phyloP scores from a whole-genome alignment of 1,140 invertebrate species.

The Bombus huntii region DNA sequence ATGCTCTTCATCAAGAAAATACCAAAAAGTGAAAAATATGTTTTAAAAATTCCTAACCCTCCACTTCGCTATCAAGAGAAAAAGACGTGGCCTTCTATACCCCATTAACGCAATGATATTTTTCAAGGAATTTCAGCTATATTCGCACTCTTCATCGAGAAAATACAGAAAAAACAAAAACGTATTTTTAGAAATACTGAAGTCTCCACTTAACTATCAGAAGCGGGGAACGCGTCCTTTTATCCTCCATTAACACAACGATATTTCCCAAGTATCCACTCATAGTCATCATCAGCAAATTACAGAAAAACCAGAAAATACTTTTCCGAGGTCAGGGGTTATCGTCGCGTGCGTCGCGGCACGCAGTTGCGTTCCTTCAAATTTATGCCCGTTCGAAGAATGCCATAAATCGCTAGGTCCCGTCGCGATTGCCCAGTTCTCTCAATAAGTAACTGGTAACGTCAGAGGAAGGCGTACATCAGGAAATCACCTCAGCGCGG shows the following conservation, averaged over 20 bases:
- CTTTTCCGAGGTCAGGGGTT: neutral
- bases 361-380: neutral
- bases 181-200: neutral
- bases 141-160: neutral
- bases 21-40: neutral
- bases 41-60: neutral
- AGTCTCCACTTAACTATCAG: neutral
- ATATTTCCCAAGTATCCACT: neutral
- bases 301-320: neutral
- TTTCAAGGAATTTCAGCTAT: neutral
- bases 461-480: constrained; percentile 49
- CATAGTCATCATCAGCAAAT: neutral
- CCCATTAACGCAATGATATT: neutral
- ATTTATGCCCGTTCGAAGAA: constrained; percentile 41
- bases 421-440: constrained; percentile 46
- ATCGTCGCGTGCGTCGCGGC: constrained; percentile 11
- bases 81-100: neutral
- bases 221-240: neutral
- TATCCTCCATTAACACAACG: neutral
- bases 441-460: constrained; percentile 54
- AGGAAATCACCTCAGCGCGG: constrained; percentile 61
- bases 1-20: neutral
- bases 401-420: constrained; percentile 31
- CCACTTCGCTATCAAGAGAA: neutral
- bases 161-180: neutral